Percentiles rank a stretch among this genome's conserved stretches.
Conservation (phyloP, 2,888 invertebrate genomes). For the Papilio elwesi region DNA sequence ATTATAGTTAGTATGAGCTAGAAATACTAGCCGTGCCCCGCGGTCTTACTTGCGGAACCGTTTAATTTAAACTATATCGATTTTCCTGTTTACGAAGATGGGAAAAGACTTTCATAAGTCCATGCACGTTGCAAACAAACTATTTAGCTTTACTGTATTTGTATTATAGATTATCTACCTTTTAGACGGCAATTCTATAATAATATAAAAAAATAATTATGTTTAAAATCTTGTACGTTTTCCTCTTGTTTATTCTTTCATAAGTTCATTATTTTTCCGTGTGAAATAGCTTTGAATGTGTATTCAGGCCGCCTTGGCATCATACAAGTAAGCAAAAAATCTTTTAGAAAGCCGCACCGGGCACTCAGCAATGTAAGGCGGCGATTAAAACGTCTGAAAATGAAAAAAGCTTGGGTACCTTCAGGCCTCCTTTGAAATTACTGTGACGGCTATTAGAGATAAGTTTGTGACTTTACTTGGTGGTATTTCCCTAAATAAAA, state of each 20-base stretch:
- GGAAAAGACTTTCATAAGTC: too few relatives aligned
- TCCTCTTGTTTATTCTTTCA: neutral
- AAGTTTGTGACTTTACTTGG: neutral
- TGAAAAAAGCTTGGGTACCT: neutral
- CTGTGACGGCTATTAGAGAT: slow-evolving; percentile 12
- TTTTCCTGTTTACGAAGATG: too few relatives aligned
- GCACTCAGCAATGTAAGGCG: slow-evolving; percentile 18
- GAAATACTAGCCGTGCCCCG: too few relatives aligned
- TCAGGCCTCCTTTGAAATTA: slow-evolving; percentile 9
- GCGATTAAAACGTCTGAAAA: slow-evolving; percentile 19
- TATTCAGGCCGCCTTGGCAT: slow-evolving; percentile 4
- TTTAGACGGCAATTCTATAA: too few relatives aligned
- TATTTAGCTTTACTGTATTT: too few relatives aligned
- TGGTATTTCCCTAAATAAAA: neutral
- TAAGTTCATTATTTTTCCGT: neutral
- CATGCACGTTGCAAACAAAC: too few relatives aligned
- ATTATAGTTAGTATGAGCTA: too few relatives aligned
- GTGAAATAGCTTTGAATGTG: neutral
- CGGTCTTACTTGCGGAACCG: too few relatives aligned
- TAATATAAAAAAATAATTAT: too few relatives aligned
- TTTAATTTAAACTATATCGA: too few relatives aligned
- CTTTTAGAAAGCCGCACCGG: slow-evolving; percentile 14
- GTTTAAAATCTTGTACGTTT: too few relatives aligned
- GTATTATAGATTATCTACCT: too few relatives aligned
- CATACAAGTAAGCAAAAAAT: slow-evolving; percentile 5